Evolutionary conservation across 1,140 invertebrate species (phyloP), one percentile per base, ranked within the genome.

Genomic region (Drosophila leontia): DNA sequence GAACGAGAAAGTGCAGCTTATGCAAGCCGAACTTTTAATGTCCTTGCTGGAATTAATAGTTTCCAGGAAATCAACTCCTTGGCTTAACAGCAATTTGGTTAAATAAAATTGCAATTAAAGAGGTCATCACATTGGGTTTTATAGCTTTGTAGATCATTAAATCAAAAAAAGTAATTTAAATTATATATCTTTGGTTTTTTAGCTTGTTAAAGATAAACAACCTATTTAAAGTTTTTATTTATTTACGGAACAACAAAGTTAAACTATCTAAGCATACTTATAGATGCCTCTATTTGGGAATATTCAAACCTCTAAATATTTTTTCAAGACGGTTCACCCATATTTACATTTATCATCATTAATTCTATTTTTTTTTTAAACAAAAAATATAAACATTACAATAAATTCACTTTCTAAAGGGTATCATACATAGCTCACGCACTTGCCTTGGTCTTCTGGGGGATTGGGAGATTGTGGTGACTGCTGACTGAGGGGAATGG

Each of bases 401-500:
- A 15, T 15, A 13, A 19, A 23, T 47, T 9, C 15, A 23, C 19
- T 23, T 15, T 8, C 19, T 23, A 15, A 15, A 55, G 51, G 13
- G 51, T 55, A 55, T 37, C 19, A 17, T 53, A 51, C 19, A 17
- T 53, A 51, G 55, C 50, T 70, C 57, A 86, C 76, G 78, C 83
- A 87, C 83, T 82, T 72, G 80, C 72, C 78, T 11, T 35, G 65
- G 51, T 32, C 42, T 50, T 45, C 51, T 67, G 23, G 61, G 51
- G 56, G 19, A 57, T 41, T 57, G 51, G 51, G 23, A 7, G 26
- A 6, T 26, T 29, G 26, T 29, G 45, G 45, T 47, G 45, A 19
- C 23, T 8, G 23, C 23, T 48, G 19, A 37, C 53, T 26, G 35
- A n/a, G 61, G 47, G 11, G 53, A 64, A 13, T 63, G 60, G 56